Percentiles rank a stretch among this genome's conserved stretches.
Evolutionary conservation across 1,140 invertebrate genomes (phyloP).

Genomic region (Sycobia sp.): DNA sequence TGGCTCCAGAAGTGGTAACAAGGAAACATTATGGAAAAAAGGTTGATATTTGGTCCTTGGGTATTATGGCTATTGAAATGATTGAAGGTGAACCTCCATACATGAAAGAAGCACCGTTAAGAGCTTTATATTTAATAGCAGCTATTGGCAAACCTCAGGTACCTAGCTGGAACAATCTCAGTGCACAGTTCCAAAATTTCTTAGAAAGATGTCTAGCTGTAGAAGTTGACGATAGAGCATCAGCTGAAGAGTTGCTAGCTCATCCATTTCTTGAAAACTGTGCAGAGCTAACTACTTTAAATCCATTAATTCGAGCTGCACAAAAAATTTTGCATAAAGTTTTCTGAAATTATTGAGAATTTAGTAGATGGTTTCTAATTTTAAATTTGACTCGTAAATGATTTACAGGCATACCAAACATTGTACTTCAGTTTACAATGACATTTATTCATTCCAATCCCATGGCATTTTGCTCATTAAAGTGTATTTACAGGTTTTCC

Average conservation of each 20-base stretch:
- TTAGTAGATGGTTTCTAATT: slow-evolving; percentile 4
- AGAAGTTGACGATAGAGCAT: slow-evolving; percentile 85
- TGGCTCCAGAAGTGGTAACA: slow-evolving; percentile 89
- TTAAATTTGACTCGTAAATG: not conserved
- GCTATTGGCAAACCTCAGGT: slow-evolving; percentile 93
- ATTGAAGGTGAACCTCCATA: slow-evolving; percentile 89
- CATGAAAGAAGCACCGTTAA: slow-evolving; percentile 81
- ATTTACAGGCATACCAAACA: slow-evolving; percentile 15
- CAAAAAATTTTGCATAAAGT: slow-evolving; percentile 76
- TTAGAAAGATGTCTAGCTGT: slow-evolving; percentile 91
- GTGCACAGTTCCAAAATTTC: slow-evolving; percentile 79
- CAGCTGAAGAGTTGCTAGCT: slow-evolving; percentile 81
- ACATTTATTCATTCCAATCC: slow-evolving; percentile 18
- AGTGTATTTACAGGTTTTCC: not conserved
- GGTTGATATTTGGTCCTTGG: slow-evolving; percentile 95
- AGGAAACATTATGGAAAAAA: slow-evolving; percentile 86
- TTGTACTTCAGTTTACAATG: slow-evolving; percentile 18
- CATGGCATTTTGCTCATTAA: slow-evolving; percentile 30
- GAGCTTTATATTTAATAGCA: slow-evolving; percentile 94
- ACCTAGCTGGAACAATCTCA: slow-evolving; percentile 80
- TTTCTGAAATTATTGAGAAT: slow-evolving; percentile 35
- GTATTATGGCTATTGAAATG: slow-evolving; percentile 99
- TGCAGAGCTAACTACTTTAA: slow-evolving; percentile 81
- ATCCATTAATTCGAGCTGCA: slow-evolving; percentile 90
- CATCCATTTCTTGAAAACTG: slow-evolving; percentile 90